phyloP scores from a whole-genome alignment of 2,888 invertebrate species.

The Brachylomia viminalis region DNA sequence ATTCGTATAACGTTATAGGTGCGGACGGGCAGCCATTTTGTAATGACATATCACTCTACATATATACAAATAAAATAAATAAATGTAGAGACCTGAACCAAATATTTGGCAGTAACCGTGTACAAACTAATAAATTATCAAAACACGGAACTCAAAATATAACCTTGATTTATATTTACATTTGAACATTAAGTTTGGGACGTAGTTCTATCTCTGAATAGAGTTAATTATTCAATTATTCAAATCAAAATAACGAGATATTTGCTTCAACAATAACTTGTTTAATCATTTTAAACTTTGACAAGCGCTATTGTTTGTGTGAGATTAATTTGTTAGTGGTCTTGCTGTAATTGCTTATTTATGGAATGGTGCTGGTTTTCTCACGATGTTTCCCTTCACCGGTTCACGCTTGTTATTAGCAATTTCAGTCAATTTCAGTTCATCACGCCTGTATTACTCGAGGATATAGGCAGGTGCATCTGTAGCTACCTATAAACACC shows the following conservation, averaged over 20 bases:
- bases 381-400: too few relatives aligned
- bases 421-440: too few relatives aligned
- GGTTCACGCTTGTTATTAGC: too few relatives aligned
- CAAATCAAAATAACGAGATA: constrained; percentile 57
- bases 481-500: too few relatives aligned
- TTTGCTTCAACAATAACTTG: constrained; percentile 59
- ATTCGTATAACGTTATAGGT: background rate
- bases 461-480: too few relatives aligned
- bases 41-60: rapidly evolving
- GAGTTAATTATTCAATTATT: constrained; percentile 43
- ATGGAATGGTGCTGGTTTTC: background rate
- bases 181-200: constrained; percentile 4
- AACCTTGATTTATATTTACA: background rate
- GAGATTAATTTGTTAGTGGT: constrained; percentile 35
- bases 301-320: constrained; percentile 54
- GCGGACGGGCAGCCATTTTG: background rate
- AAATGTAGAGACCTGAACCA: too few relatives aligned
- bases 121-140: too few relatives aligned
- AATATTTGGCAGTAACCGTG: background rate
- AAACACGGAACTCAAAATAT: background rate
- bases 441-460: too few relatives aligned
- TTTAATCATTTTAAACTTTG: constrained; percentile 57
- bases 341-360: constrained; percentile 24
- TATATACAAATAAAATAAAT: too few relatives aligned
- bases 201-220: constrained; percentile 22